Evolutionary conservation across 2,888 invertebrate species (phyloP).

Genomic region (Cryptocheilus praepositus): DNA sequence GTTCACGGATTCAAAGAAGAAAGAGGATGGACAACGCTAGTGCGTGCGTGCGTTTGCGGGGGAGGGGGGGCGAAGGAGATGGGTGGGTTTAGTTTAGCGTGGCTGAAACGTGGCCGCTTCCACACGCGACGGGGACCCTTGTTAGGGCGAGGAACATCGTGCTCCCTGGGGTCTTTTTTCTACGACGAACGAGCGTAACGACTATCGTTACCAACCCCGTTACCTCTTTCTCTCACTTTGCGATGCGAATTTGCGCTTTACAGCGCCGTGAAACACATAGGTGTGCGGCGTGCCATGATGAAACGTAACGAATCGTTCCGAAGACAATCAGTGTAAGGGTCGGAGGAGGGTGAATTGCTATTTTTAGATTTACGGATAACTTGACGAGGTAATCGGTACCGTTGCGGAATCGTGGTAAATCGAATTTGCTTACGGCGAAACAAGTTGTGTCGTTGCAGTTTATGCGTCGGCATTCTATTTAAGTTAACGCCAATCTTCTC

Average conservation of each 20-base stretch:
- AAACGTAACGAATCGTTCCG: too few relatives aligned
- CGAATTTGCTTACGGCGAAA: too few relatives aligned
- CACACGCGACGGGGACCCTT: constrained; percentile 58
- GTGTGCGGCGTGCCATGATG: too few relatives aligned
- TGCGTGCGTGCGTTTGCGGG: neutral
- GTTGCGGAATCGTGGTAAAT: too few relatives aligned
- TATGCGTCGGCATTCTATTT: too few relatives aligned
- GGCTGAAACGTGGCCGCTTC: constrained; percentile 58
- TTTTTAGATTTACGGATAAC: too few relatives aligned
- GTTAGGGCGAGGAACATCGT: constrained; percentile 56
- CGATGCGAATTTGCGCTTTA: constrained; percentile 48
- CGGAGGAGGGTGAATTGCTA: too few relatives aligned
- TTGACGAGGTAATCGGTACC: too few relatives aligned
- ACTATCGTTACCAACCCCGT: constrained; percentile 44
- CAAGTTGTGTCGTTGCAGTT: too few relatives aligned
- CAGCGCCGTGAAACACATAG: neutral
- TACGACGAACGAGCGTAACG: constrained; percentile 39
- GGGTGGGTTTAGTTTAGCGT: constrained; percentile 58
- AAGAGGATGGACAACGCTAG: constrained; percentile 13
- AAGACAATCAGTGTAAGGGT: too few relatives aligned
- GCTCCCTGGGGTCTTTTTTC: constrained; percentile 49
- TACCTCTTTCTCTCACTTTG: constrained; percentile 49
- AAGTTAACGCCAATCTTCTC: too few relatives aligned
- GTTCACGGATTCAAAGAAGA: constrained; percentile 12
- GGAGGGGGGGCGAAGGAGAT: constrained; percentile 38